phyloP scores from a whole-genome alignment of 2,888 invertebrate species.

The Epirrhoe tristata region DNA sequence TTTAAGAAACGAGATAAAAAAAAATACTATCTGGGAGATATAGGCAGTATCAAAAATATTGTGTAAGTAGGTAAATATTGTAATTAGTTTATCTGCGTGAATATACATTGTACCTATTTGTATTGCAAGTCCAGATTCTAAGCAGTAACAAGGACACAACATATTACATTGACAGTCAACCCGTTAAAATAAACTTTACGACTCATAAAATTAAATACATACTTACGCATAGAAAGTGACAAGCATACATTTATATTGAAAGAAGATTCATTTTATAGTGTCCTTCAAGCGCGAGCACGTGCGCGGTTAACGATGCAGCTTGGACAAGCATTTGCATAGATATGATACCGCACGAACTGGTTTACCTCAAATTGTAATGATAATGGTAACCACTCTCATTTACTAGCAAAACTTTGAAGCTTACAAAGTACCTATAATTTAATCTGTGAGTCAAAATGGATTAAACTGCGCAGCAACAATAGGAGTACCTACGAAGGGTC shows the following conservation, averaged over 20 bases:
- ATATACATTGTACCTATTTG: no score
- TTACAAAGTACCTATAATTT: not conserved
- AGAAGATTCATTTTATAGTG: slow-evolving; percentile 30
- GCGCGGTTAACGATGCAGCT: slow-evolving; percentile 29
- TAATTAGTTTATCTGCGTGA: no score
- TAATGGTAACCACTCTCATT: slow-evolving; percentile 27
- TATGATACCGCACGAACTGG: slow-evolving; percentile 38
- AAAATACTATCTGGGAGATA: no score
- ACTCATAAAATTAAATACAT: slow-evolving; percentile 38
- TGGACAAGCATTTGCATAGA: slow-evolving; percentile 38
- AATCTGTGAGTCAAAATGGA: slow-evolving; percentile 15
- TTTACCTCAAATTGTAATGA: slow-evolving; percentile 34
- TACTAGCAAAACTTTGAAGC: slow-evolving; percentile 2
- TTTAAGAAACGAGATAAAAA: no score
- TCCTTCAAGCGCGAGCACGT: slow-evolving; percentile 39
- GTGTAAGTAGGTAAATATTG: no score
- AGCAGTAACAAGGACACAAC: not conserved
- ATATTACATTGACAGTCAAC: slow-evolving; percentile 10
- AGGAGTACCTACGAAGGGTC: slow-evolving; percentile 66
- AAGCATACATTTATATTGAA: slow-evolving; percentile 31
- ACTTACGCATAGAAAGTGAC: slow-evolving; percentile 14
- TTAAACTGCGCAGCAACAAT: slow-evolving; percentile 50
- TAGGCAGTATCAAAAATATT: no score
- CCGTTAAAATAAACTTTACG: slow-evolving; percentile 31
- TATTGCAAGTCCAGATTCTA: no score